Base-by-base conservation (phyloP, 2,888 invertebrate genomes). In the Spisula subtruncata region DNA sequence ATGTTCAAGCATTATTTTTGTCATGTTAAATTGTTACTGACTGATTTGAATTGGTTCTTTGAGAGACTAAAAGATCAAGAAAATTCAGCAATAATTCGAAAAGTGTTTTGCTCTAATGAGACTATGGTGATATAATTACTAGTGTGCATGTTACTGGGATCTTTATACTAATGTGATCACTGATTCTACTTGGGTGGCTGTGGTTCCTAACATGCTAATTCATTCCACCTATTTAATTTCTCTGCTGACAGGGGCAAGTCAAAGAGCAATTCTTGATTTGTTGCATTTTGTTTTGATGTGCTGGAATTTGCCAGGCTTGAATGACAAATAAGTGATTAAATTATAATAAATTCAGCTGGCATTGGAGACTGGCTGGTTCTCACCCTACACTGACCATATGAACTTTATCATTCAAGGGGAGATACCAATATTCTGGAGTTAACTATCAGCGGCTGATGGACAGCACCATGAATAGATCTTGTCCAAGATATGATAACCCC, bases 271-370 rank as follows among this genome's bases (percentile, higher is more conserved):
- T 66, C 60, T 66, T 25, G 6, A 66, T 66, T 25, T 25, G n/a
- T 66, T 66, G 60, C 60, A 66, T 12, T 60, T 66, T 25, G 12
- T 25, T 8, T 25, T 25, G 60, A 25, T 10, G 25, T 25, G 25
- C 25, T 12, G 25, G 60, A 10, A 25, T 25, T 2, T 66, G 41
- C 41, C 41, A 41, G 60, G 60, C 10, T 66, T 25, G 10, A 12
- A 66, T 25, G 60, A 66, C 18, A 66, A 66, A 66, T 66, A 66
- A 66, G 60, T 66, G 60, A 66, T 66, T 66, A 25, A 66, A 66
- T 25, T 25, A 25, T n/a, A 66, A 66, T 66, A 66, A 66, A 66
- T 25, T 25, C n/a, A 25, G 60, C 60, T 66, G 25, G 25, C 25
- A 66, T 25, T 32, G 75, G 18, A 35, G 75, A 32, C 35, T 75